phyloP scores from a whole-genome alignment of 1,140 invertebrate genomes.

The Saccostrea cuccullata region DNA sequence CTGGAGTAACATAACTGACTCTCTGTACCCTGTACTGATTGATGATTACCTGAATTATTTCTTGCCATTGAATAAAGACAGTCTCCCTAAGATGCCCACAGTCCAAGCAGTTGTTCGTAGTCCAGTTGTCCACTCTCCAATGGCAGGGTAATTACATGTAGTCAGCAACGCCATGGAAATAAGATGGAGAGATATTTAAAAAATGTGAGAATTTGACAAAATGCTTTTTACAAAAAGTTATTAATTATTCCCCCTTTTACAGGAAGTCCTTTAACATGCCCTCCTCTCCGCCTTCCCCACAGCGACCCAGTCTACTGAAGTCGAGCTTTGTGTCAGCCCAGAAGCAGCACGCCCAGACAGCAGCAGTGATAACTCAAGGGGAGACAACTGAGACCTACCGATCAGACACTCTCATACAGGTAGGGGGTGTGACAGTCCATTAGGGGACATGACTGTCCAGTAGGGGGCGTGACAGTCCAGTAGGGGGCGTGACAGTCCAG shows the following conservation, averaged over 20 bases:
- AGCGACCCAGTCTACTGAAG: slow-evolving; percentile 62
- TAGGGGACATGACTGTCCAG: too few species aligned
- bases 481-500: not conserved
- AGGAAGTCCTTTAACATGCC: slow-evolving; percentile 18
- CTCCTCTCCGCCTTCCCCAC: slow-evolving; percentile 15
- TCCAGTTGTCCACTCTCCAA: slow-evolving; percentile 58
- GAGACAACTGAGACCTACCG: slow-evolving; percentile 66
- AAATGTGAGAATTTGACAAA: not conserved
- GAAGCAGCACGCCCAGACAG: slow-evolving; percentile 65
- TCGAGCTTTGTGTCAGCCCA: slow-evolving; percentile 63
- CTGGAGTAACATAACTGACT: slow-evolving; percentile 82
- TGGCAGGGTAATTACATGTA: slow-evolving; percentile 10
- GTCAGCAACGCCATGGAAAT: too few species aligned
- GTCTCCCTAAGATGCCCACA: slow-evolving; percentile 78
- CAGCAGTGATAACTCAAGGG: slow-evolving; percentile 65
- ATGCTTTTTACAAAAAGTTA: not conserved
- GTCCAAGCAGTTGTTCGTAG: slow-evolving; percentile 60
- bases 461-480: too few species aligned
- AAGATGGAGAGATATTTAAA: too few species aligned
- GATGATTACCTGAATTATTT: slow-evolving; percentile 92
- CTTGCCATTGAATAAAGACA: slow-evolving; percentile 86
- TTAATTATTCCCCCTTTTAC: not conserved
- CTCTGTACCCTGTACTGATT: slow-evolving; percentile 86
- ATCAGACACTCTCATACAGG: slow-evolving; percentile 69
- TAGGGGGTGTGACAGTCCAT: too few species aligned